phyloP scores from a whole-genome alignment of 2,113 vertebrate genomes.

The Puntigrus tetrazona region DNA sequence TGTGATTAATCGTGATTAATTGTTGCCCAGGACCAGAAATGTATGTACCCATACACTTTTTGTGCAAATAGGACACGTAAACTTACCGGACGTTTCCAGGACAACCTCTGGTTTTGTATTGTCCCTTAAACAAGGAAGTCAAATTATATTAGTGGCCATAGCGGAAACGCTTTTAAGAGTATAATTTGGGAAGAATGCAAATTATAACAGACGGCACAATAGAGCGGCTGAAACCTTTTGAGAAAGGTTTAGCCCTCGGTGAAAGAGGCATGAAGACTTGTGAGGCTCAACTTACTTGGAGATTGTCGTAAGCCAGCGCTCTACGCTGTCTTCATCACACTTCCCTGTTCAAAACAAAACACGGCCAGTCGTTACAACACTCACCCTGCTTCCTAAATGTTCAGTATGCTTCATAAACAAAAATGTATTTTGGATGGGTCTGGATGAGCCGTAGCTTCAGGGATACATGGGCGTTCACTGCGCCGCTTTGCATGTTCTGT shows the following conservation, averaged over 20 bases:
- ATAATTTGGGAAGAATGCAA: not conserved
- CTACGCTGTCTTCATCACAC: constrained; percentile 41
- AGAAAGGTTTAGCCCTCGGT: not conserved
- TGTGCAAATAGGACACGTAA: not conserved
- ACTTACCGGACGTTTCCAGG: constrained; percentile 56
- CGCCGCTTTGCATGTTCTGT: not conserved
- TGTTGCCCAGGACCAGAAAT: no score
- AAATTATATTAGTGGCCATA: constrained; percentile 3
- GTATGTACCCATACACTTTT: no score
- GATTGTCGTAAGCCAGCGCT: constrained; percentile 55
- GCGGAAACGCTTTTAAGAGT: not conserved
- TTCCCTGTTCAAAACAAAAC: constrained; percentile 52
- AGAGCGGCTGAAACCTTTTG: not conserved
- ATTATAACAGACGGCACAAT: not conserved
- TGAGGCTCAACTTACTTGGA: constrained; percentile 49
- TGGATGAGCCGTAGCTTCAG: not conserved
- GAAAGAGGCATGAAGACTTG: not conserved
- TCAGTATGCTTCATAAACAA: not conserved
- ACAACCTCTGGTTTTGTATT: constrained; percentile 54
- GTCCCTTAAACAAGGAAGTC: constrained; percentile 55
- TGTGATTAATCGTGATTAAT: no score
- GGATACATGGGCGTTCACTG: not conserved
- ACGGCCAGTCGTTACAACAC: not conserved
- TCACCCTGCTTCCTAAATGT: not conserved
- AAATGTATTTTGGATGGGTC: not conserved